A percentile compares a stretch with the other conserved stretches of the same genome.
These are phyloP conservation scores for Lophochroa leadbeateri DNA, from an alignment of 2,113 vertebrate species.

Conservation along the genomic window DNA sequence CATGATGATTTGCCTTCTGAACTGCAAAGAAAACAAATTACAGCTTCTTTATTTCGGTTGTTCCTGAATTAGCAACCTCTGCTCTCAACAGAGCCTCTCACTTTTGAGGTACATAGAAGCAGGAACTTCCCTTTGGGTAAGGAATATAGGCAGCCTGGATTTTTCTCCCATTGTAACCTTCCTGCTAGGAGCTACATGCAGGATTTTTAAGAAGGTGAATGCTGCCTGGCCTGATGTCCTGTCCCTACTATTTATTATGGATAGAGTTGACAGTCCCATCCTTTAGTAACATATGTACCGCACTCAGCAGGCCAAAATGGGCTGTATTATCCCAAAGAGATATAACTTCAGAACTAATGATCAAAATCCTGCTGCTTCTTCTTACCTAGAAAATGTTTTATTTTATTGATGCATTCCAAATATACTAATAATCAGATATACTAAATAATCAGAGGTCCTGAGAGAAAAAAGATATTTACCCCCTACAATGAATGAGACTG, in stretches of 20 bases:
- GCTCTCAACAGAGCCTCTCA: neutral
- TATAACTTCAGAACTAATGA: neutral
- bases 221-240: neutral
- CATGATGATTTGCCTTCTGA: neutral
- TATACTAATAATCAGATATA: no score
- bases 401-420: neutral
- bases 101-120: neutral
- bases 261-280: neutral
- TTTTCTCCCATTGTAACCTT: neutral
- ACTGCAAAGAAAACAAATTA: neutral
- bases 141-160: neutral
- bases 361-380: neutral
- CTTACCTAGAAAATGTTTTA: neutral
- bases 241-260: neutral
- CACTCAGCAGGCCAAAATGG: neutral
- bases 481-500: neutral
- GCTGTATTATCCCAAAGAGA: neutral
- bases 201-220: neutral
- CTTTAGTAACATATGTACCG: neutral
- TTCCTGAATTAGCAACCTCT: neutral
- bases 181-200: accelerated
- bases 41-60: neutral
- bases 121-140: neutral
- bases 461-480: neutral
- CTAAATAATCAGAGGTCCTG: neutral